Evolutionary conservation across 1,140 invertebrate species (phyloP).

Genomic region (Brachystomella parvula): DNA sequence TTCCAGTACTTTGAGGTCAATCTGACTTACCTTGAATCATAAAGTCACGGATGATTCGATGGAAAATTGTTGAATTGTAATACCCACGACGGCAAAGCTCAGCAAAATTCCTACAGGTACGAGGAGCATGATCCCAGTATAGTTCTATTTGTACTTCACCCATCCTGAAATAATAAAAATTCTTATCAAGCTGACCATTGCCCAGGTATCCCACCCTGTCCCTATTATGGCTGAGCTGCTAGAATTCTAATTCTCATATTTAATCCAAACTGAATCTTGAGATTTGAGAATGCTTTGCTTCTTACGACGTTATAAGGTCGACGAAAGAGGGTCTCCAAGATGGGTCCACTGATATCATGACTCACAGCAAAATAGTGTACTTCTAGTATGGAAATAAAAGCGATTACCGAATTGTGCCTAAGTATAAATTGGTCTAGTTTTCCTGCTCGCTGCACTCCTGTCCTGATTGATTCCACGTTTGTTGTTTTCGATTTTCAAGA

Average conservation of each 20-base stretch:
- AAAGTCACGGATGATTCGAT: constrained; percentile 91
- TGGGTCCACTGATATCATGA: too few species aligned
- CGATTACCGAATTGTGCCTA: too few species aligned
- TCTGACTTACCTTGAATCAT: constrained; percentile 76
- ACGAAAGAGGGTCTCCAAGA: neutral
- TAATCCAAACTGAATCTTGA: neutral
- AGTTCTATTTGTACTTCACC: constrained; percentile 83
- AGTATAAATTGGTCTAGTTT: too few species aligned
- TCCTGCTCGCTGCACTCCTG: too few species aligned
- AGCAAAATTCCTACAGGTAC: constrained; percentile 93
- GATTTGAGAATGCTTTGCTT: neutral
- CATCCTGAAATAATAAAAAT: constrained; percentile 60
- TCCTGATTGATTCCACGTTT: too few species aligned
- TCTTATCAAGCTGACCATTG: neutral
- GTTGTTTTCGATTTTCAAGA: too few species aligned
- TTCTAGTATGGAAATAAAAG: too few species aligned
- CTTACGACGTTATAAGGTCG: neutral
- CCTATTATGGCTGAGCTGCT: neutral
- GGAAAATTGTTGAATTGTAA: constrained; percentile 94
- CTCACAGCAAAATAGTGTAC: too few species aligned
- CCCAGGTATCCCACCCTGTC: neutral
- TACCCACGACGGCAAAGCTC: constrained; percentile 85
- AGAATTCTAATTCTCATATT: neutral
- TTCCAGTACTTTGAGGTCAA: neutral
- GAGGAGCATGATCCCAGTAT: constrained; percentile 96